Evolutionary conservation across 2,113 vertebrate genomes (phyloP), one percentile per base, ranked within the genome.

Genomic region (Arenaria interpres): DNA sequence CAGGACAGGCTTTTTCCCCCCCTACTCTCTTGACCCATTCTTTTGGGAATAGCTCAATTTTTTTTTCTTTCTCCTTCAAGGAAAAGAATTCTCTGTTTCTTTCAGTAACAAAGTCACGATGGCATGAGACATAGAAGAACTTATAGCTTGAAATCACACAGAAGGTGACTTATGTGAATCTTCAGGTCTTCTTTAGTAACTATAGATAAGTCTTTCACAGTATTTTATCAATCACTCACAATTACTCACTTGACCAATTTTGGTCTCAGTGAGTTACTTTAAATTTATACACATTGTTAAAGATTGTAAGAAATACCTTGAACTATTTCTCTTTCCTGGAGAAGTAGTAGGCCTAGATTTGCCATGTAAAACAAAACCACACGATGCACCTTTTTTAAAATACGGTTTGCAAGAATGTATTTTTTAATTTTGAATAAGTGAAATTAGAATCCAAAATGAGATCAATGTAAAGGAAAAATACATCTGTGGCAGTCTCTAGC

Each of bases 351-450:
- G 28, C 14, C 20, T 24, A 66, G 8, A 53, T 54, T 82, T 75
- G 30, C 18, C 32, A 79, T 0, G 1, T 15, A 82, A 79, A 39
- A 11, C 32, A 79, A 67, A 87, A 74, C 18, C 19, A 82, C 28
- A 68, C 72, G 18, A 33, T 2, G 1, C 3, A 46, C 0, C 10
- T 21, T 60, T 46, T 46, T 51, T 35, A 41, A 82, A 78, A 24
- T 8, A 57, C 0, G 0, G 6, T 35, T 83, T 69, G 7, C 21
- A 77, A 72, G 3, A 91, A 59, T 1, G 4, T 18, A 11, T 51
- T 77, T 53, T 91, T 7, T 25, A 4, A 56, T n/a, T 63, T 59
- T 78, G 15, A 77, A 8, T 33, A 75, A 62, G 14, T 75, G 14
- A 80, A 78, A 60, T 50, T 3, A 62, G 19, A 73, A 79, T 66